Conservation (phyloP, 2,888 invertebrate genomes). For the Drosophila paranaensis region DNA sequence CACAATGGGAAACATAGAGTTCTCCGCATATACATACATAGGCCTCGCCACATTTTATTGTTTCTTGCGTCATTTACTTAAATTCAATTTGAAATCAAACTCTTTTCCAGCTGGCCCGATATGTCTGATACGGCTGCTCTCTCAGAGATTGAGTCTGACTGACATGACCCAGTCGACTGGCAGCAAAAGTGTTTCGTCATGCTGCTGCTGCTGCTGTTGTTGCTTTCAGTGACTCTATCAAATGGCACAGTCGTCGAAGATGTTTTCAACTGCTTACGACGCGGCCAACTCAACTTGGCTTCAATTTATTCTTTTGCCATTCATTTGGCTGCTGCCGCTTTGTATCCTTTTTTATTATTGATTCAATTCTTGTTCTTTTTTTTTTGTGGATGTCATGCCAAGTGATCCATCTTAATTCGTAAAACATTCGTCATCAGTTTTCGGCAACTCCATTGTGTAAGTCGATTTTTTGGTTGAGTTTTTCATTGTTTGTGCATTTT, state of each 20-base stretch:
- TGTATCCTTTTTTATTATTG: conserved; percentile 46
- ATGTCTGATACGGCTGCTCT: conserved; percentile 34
- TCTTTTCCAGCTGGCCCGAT: conserved; percentile 49
- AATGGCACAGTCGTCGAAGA: conserved; percentile 56
- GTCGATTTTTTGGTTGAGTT: conserved; percentile 46
- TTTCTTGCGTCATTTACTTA: conserved; percentile 74
- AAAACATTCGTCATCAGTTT: conserved; percentile 77
- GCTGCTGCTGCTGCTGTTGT: conserved; percentile 32
- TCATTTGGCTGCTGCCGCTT: conserved; percentile 27
- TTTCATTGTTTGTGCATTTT: conserved; percentile 65
- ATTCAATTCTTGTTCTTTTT: conserved; percentile 28
- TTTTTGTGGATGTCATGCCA: conserved; percentile 75
- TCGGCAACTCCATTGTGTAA: conserved; percentile 63
- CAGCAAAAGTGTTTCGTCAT: conserved; percentile 73
- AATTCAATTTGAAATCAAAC: conserved; percentile 77
- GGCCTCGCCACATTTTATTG: conserved; percentile 35
- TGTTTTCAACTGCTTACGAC: conserved; percentile 42
- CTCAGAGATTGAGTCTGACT: conserved; percentile 53
- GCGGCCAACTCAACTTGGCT: conserved; percentile 27
- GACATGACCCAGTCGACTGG: conserved; percentile 72
- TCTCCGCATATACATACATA: conserved; percentile 5
- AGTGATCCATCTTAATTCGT: conserved; percentile 84
- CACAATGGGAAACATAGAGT: conserved; percentile 23
- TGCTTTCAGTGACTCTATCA: conserved; percentile 59
- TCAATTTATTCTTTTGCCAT: conserved; percentile 34